Percentiles rank a stretch among this genome's conserved stretches.
Conservation (phyloP, 2,888 invertebrate species). For the Pachydiplax longipennis region DNA sequence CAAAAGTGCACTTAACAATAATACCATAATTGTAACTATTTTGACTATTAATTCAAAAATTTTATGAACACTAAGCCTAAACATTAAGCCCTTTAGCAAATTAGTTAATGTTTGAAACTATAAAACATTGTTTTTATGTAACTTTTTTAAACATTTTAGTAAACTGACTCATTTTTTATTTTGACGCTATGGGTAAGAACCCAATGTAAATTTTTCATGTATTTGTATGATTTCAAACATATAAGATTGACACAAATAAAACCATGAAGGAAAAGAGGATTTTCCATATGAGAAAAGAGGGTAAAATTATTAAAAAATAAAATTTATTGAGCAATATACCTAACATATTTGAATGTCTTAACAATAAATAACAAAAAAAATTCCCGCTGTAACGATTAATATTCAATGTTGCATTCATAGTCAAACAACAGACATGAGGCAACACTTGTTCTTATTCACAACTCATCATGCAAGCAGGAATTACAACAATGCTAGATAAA, state of each 20-base stretch:
- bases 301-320: conserved; percentile 33
- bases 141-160: neutral
- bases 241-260: neutral
- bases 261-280: neutral
- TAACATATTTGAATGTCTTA: neutral
- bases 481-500: too few species aligned
- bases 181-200: neutral
- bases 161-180: neutral
- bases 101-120: neutral
- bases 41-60: neutral
- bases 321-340: conserved; percentile 27
- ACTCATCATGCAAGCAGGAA: too few species aligned
- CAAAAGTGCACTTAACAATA: conserved; percentile 18
- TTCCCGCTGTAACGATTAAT: neutral
- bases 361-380: neutral
- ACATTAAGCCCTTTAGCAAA: neutral
- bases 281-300: neutral
- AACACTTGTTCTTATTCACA: too few species aligned
- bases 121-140: neutral
- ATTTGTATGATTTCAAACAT: conserved; percentile 14
- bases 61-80: neutral
- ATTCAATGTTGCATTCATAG: neutral
- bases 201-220: neutral
- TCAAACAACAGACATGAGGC: too few species aligned
- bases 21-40: neutral